Base-by-base conservation (phyloP, 1,140 invertebrate species). In the Pseudoatta argentina region DNA sequence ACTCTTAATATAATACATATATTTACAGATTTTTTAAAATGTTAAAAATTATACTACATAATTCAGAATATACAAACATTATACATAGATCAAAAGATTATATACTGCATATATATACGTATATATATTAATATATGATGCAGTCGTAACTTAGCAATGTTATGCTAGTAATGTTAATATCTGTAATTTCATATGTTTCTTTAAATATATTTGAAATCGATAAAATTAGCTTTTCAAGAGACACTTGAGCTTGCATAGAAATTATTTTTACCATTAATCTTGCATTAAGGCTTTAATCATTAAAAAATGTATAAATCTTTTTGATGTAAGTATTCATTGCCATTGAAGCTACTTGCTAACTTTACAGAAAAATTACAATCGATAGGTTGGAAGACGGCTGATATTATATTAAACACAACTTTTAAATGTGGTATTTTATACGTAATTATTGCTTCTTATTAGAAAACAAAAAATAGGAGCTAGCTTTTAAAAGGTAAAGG, bases 401-500 rank as follows among this genome's bases (percentile, higher is more conserved):
- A 82, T 61, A 48, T 79, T 8, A 34, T 79, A 69, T 44, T 71
- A 71, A 81, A 44, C 18, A 14, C 12, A 27, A 57, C 3, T 81
- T 81, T 57, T 71, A 27, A 71, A 81, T 18, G 21, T 61, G 21
- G 2, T 79, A 64, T 79, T 24, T 69, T 61, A 48, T 73, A 24
- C 10, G n/a, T 83, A 61, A 73, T 75, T 51, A 75, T 83, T 81
- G 53, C 64, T 73, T 73, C 51, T 48, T 21, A 75, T 75, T 75
- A 83, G 79, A 83, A 82, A 73, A 83, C 69, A 61, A 14, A 83
- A 51, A 83, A 63, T 83, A 83, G 69, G 59, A 83, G 24, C 39
- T 75, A 83, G 3, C 34, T 83, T 83, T 83, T 61, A 83, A 34
- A 75, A 83, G 69, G 67, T 75, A 83, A 83, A 83, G n/a, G 8